Evolutionary conservation across 2,797 vertebrate species (phyloP).

Genomic region (Diglossa cyanea): DNA sequence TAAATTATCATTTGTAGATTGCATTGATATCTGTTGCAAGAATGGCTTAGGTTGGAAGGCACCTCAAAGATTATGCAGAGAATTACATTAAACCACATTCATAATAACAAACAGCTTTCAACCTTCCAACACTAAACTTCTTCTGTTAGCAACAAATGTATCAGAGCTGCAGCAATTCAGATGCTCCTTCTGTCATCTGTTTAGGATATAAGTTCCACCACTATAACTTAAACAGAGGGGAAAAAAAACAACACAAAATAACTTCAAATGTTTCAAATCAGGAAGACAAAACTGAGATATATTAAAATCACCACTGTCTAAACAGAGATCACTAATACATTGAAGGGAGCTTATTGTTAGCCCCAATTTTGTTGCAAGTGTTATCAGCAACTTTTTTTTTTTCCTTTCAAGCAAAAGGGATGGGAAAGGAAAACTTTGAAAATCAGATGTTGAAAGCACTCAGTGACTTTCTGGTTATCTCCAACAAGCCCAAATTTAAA

Average conservation of each 20-base stretch:
- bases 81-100: not conserved
- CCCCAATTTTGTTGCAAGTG: not conserved
- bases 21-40: not conserved
- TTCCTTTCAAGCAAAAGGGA: not conserved
- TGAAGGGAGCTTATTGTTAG: not conserved
- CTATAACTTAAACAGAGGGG: fast-evolving
- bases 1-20: not conserved
- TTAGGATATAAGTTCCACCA: not conserved
- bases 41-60: not conserved
- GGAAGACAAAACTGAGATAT: not conserved
- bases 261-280: not conserved
- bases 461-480: not conserved
- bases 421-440: not conserved
- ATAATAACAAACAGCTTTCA: not conserved
- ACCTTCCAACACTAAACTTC: not conserved
- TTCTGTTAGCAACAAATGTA: not conserved
- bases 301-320: not conserved
- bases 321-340: not conserved
- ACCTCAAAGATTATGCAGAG: not conserved
- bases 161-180: not conserved
- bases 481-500: not conserved
- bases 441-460: not conserved
- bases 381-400: not conserved
- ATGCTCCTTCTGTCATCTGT: not conserved
- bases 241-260: not conserved